These are phyloP conservation scores for Triplophysa dalaica DNA, from an alignment of 2,113 vertebrate species.

Conservation along the genomic window DNA sequence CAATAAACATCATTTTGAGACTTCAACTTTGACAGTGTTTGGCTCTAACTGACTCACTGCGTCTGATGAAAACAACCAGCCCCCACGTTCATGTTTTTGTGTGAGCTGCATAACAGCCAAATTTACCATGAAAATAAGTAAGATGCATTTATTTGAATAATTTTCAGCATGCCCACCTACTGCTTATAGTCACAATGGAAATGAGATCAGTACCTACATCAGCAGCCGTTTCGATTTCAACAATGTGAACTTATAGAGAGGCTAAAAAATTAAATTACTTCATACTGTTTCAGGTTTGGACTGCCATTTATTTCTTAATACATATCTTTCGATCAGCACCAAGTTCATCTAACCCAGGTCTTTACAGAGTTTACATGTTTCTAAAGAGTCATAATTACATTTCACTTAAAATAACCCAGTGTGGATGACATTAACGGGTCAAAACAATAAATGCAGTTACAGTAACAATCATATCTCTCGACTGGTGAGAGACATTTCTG, in stretches of 20 bases:
- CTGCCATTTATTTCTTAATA: not conserved
- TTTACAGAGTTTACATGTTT: not conserved
- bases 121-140: slow-evolving; percentile 22
- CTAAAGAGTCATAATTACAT: not conserved
- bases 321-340: not conserved
- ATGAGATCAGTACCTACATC: slow-evolving; percentile 39
- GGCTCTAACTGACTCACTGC: slow-evolving; percentile 34
- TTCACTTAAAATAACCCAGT: not conserved
- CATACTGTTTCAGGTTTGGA: not conserved
- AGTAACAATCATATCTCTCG: not conserved
- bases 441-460: not conserved
- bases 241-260: slow-evolving; percentile 14
- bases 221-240: slow-evolving; percentile 15
- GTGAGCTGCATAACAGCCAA: not conserved
- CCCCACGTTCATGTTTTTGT: slow-evolving; percentile 42
- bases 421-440: not conserved
- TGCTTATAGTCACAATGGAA: slow-evolving; percentile 35
- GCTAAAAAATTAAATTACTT: not conserved
- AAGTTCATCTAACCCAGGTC: not conserved
- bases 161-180: slow-evolving; percentile 43
- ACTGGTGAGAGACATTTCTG: slow-evolving; percentile 6
- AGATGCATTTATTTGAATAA: not conserved
- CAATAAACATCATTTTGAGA: slow-evolving; percentile 52
- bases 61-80: slow-evolving; percentile 42
- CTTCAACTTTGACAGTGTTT: slow-evolving; percentile 46